phyloP scores from a whole-genome alignment of 2,797 vertebrate genomes.

The Malacoctenus gilli region DNA sequence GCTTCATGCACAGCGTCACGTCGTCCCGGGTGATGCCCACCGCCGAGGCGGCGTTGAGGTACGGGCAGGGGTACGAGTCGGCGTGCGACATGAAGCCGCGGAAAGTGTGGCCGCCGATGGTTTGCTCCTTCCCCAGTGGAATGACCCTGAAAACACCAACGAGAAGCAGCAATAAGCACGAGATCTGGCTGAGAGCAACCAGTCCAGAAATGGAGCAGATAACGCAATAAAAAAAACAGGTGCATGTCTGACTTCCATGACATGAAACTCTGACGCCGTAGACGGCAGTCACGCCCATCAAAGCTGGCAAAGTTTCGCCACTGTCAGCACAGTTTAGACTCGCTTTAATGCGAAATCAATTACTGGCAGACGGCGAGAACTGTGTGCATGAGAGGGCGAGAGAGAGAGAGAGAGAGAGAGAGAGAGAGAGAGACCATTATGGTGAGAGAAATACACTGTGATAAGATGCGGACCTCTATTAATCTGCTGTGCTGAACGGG shows the following conservation, averaged over 20 bases:
- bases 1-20: constrained; percentile 89
- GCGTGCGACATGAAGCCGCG: constrained; percentile 94
- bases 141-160: constrained; percentile 84
- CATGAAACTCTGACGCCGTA: too few species aligned
- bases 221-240: not conserved
- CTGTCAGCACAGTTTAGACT: constrained; percentile 44
- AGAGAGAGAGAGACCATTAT: constrained; percentile 6
- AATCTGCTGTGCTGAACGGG: constrained; percentile 13
- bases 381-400: not conserved
- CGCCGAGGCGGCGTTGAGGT: constrained; percentile 95
- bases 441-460: constrained; percentile 17
- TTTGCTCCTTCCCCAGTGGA: constrained; percentile 87
- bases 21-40: constrained; percentile 92
- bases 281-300: constrained; percentile 1
- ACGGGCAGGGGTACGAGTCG: constrained; percentile 88
- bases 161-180: too few species aligned
- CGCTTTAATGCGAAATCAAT: constrained; percentile 59
- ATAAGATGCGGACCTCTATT: constrained; percentile 14
- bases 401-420: too few species aligned
- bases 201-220: too few species aligned
- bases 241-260: too few species aligned
- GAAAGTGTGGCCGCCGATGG: constrained; percentile 89
- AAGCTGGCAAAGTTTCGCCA: constrained; percentile 18
- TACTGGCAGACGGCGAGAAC: constrained; percentile 20
- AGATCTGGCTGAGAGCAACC: too few species aligned